These are phyloP conservation scores for Mongoloraphidia duomilia DNA, from an alignment of 2,888 invertebrate species.

Conservation along the genomic window DNA sequence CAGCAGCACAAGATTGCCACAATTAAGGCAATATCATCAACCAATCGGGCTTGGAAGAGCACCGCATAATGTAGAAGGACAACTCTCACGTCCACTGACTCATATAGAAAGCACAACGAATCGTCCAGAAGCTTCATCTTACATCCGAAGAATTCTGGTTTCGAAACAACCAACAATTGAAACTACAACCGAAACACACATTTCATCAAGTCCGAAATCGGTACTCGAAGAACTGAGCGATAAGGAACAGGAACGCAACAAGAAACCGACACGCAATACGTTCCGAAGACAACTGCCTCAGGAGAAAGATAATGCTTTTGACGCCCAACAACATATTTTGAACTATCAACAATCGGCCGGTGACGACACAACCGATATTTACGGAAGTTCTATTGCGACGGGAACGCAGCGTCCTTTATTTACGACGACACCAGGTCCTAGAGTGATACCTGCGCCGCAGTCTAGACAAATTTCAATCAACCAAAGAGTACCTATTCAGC, in stretches of 20 bases:
- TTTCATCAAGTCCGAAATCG: slow-evolving; percentile 29
- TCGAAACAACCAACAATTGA: slow-evolving; percentile 25
- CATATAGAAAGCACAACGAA: slow-evolving; percentile 19
- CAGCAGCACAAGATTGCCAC: slow-evolving; percentile 1
- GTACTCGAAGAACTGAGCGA: slow-evolving; percentile 34
- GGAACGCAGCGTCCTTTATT: slow-evolving; percentile 51
- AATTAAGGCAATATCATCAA: slow-evolving; percentile 18
- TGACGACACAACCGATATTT: slow-evolving; percentile 53
- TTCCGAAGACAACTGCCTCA: slow-evolving; percentile 46
- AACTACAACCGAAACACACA: slow-evolving; percentile 13
- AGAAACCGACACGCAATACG: slow-evolving; percentile 34
- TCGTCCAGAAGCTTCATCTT: slow-evolving; percentile 22
- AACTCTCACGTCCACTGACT: slow-evolving; percentile 21
- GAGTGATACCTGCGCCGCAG: slow-evolving; percentile 35
- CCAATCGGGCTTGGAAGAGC: slow-evolving; percentile 19
- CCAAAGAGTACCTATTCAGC: not conserved
- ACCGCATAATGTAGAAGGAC: slow-evolving; percentile 22
- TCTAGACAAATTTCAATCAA: slow-evolving; percentile 10
- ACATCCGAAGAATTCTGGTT: slow-evolving; percentile 20
- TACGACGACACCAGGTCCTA: slow-evolving; percentile 45
- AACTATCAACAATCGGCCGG: slow-evolving; percentile 42
- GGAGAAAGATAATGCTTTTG: slow-evolving; percentile 35
- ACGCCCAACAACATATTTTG: slow-evolving; percentile 36
- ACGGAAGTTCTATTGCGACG: slow-evolving; percentile 47
- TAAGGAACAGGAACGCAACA: slow-evolving; percentile 27